Evolutionary conservation across 1,140 invertebrate genomes (phyloP), one percentile per base, ranked within the genome.

Genomic region (Drosophila ercepeae): DNA sequence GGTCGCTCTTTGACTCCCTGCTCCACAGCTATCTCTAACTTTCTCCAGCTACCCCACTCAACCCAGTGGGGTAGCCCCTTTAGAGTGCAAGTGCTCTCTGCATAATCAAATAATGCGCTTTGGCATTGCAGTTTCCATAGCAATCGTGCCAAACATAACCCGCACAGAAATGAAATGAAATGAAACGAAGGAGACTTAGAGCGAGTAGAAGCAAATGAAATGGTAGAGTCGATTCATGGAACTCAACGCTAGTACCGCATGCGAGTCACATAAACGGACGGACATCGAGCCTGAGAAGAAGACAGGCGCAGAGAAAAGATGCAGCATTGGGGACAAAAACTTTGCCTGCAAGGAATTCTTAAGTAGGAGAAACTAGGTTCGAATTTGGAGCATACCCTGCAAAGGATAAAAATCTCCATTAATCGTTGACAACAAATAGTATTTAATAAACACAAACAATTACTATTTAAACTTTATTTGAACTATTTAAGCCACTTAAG

Each of bases 211-310:
- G 42, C 50, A 63, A 34, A 76, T 64, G 50, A 73, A 61, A 73
- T 48, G 44, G 23, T 50, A 29, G 34, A 44, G 69, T 59, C 46
- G 34, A 51, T 58, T 59, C 65, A 71, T 45, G 45, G 67, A 59
- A 60, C 25, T 19, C 25, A 49, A 44, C 34, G 32, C 45, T 53
- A 34, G 67, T 46, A 42, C 32, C 13, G 59, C 54, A 79, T 79
- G 59, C 77, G 46, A 63, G 77, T 81, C 77, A 81, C 72, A 79
- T 79, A 79, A 63, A 34, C 44, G 27, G 54, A 63, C 42, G 60
- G 60, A 63, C 60, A 14, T 48, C 7, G 27, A 39, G 23, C 63
- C 57, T 46, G 13, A 36, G 39, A 52, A 36, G 14, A 14, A 60
- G 36, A 13, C 7, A 48, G 11, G 11, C 13, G 14, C 4, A 25